phyloP scores from a whole-genome alignment of 2,888 invertebrate species.

The Ischnura elegans region DNA sequence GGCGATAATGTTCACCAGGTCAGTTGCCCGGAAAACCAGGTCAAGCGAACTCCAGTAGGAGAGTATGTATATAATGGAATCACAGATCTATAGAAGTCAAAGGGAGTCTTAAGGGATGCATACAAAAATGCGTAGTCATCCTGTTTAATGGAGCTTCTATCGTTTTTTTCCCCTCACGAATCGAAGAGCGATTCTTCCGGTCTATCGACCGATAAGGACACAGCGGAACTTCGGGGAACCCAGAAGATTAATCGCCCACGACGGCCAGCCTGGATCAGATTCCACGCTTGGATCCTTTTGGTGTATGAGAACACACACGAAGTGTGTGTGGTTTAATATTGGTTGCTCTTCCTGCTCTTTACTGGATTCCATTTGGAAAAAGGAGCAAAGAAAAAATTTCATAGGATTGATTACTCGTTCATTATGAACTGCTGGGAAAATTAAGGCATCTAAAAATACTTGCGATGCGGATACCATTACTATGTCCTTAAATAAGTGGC shows the following conservation, averaged over 20 bases:
- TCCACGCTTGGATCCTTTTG: not conserved
- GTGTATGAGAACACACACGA: too few species aligned
- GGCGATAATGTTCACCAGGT: not conserved
- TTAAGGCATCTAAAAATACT: too few species aligned
- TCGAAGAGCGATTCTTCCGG: not conserved
- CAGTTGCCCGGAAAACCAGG: conserved; percentile 45
- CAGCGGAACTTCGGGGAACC: not conserved
- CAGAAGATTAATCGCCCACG: not conserved
- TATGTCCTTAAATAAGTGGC: too few species aligned
- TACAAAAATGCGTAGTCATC: not conserved
- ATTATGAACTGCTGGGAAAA: too few species aligned
- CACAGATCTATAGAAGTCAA: not conserved
- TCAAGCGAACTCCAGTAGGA: not conserved
- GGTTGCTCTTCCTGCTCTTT: too few species aligned
- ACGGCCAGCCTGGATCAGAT: not conserved
- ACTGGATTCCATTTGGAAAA: too few species aligned
- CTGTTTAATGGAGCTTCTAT: not conserved
- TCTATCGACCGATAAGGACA: not conserved
- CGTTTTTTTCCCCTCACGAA: not conserved
- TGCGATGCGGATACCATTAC: too few species aligned
- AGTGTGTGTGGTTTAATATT: too few species aligned
- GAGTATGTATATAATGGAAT: conserved; percentile 2
- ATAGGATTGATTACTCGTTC: too few species aligned
- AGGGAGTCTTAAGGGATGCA: not conserved
- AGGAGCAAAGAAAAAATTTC: too few species aligned